Base-by-base conservation (phyloP, 2,888 invertebrate species). In the Acleris cristana region DNA sequence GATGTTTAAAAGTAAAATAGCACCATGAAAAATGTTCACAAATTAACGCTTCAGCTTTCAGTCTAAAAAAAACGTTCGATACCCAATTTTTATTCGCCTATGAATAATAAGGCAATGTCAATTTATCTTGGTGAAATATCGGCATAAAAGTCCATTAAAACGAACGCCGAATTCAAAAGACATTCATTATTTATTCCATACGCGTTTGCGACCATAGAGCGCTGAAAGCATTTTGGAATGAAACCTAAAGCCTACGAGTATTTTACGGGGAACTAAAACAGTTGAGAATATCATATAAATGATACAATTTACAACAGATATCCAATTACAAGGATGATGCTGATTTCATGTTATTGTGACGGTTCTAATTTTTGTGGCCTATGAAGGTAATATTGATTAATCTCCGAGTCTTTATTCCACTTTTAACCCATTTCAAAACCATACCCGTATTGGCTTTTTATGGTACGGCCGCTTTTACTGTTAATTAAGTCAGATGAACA, bases 91-190 rank as follows among this genome's bases (percentile, higher is more conserved):
- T 21, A 52, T 61, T 61, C 55, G 5, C 4, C 34, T 30, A 56
- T 44, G 65, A 65, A 65, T 60, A 59, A 55, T 60, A 45, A 44
- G 8, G 56, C 49, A 18, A 23, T 55, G 60, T 51, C 61, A 30
- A 61, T 65, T 60, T 56, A 60, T 61, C 30, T 54, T 49, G 19
- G 30, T 61, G 26, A 65, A 61, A 61, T 59, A 65, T 65, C 65
- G 55, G 54, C 30, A 48, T n/a, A 54, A 64, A 58, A 48, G 30
- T 34, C 54, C 52, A 58, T 58, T 58, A 26, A 58, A 48, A 45
- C 45, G 45, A n/a, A 18, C 59, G 26, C 44, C 19, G 60, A 48
- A 56, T 61, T 55, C 55, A 56, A 56, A 61, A 55, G 51, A 65
- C 18, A 51, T 56, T 57, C 14, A 64, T 56, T 57, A n/a, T 56